Evolutionary conservation across 2,113 vertebrate species (phyloP), one percentile per base, ranked within the genome.

Genomic region (Toxotes chatareus): DNA sequence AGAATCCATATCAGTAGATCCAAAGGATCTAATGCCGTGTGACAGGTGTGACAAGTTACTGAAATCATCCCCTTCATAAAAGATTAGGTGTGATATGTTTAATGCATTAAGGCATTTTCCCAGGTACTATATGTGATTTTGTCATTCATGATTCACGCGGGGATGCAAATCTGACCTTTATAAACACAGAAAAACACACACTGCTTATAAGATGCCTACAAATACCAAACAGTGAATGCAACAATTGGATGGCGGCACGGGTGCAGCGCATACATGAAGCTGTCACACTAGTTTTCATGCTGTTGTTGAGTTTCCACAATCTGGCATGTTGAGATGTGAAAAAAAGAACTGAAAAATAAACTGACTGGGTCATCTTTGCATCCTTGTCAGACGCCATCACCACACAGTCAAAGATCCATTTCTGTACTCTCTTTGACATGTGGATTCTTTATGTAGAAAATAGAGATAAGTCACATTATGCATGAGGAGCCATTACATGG

Each of bases 11-110:
- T 76, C 17, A 70, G 59, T 42, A n/a, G 73, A 81, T 74, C 71
- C 49, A 79, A 82, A 79, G 55, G 56, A 79, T 27, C 27, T 27
- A 86, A 90, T 80, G 65, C 62, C 57, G 31, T 55, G 60, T 82
- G 87, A 86, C 69, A 85, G 64, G 32, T 80, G 51, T 86, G 83
- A 89, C 71, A 89, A 62, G 46, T 85, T 82, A 67, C 73, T 73
- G 69, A 82, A 82, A 71, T 77, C 65, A 61, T 19, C 27, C 27
- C 71, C 42, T 60, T 86, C 57, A 31, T 60, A 76, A 80, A 86
- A 85, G 59, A 85, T 87, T 87, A 83, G 67, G 63, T 87, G 78
- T 81, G 16, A 61, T 79, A 78, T 92, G 73, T 90, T 90, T 87
- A 82, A 91, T 85, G 83, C 83, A 88, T 82, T 66, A 32, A 12